Conservation (phyloP, 1,140 invertebrate species). For the Carposina sasakii region DNA sequence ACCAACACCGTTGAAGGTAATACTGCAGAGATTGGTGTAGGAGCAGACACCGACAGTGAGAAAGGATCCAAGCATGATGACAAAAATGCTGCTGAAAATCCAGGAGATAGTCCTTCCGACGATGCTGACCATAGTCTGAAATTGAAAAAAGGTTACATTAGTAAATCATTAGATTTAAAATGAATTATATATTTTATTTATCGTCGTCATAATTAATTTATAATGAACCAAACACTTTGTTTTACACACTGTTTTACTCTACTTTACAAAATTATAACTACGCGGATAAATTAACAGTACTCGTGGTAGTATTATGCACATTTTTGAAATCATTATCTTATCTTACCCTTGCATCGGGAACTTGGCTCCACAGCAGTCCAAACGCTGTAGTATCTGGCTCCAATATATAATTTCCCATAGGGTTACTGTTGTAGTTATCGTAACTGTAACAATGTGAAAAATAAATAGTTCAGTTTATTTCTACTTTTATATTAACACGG, state of each 20-base stretch:
- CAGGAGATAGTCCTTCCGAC: conserved; percentile 47
- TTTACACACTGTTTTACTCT: too few relatives aligned
- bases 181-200: too few relatives aligned
- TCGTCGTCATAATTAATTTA: too few relatives aligned
- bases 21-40: conserved; percentile 78
- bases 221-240: too few relatives aligned
- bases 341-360: conserved; percentile 51
- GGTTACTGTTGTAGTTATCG: conserved; percentile 44
- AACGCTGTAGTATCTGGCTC: conserved; percentile 53
- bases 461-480: too few relatives aligned
- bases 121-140: conserved; percentile 54
- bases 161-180: too few relatives aligned
- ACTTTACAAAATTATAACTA: too few relatives aligned
- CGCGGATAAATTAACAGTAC: too few relatives aligned
- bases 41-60: conserved; percentile 76
- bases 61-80: conserved; percentile 73
- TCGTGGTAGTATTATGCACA: too few relatives aligned
- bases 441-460: too few relatives aligned
- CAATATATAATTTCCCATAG: conserved; percentile 35
- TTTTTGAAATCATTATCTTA: too few relatives aligned
- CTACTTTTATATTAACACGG: too few relatives aligned
- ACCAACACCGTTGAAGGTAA: conserved; percentile 72
- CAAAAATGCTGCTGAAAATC: conserved; percentile 62
- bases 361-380: conserved; percentile 55
- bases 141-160: conserved; percentile 18